Percentiles rank a stretch among this genome's conserved stretches.
phyloP scores from a whole-genome alignment of 2,113 vertebrate genomes.

The Perognathus longimembris region DNA sequence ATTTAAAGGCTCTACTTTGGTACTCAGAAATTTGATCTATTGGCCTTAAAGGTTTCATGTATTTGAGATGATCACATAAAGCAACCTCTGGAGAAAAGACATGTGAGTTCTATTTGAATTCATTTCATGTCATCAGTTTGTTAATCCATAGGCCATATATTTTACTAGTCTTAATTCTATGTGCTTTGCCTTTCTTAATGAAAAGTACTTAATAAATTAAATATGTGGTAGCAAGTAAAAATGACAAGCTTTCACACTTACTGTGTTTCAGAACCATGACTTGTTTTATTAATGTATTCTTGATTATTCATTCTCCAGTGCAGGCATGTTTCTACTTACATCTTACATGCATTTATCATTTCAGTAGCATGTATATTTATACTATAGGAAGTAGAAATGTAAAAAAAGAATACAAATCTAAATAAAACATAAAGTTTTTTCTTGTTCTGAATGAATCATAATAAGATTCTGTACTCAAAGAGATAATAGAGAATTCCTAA shows the following conservation, averaged over 20 bases:
- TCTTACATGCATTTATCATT: neutral
- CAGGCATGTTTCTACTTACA: neutral
- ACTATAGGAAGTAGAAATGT: neutral
- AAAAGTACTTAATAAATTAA: slow-evolving; percentile 55
- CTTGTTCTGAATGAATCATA: neutral
- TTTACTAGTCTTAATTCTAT: slow-evolving; percentile 29
- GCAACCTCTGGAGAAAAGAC: neutral
- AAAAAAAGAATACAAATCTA: slow-evolving; percentile 24
- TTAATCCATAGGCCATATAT: neutral
- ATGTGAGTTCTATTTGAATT: neutral
- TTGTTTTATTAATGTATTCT: neutral
- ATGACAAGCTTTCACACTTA: neutral
- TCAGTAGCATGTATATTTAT: neutral
- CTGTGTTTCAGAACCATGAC: neutral
- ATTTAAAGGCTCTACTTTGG: slow-evolving; percentile 6
- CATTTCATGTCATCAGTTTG: slow-evolving; percentile 24
- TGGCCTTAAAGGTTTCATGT: neutral
- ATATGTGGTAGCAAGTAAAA: neutral
- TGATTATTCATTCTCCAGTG: neutral
- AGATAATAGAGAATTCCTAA: neutral
- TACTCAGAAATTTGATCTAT: neutral
- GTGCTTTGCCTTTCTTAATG: neutral
- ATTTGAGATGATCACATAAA: neutral
- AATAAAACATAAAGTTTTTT: slow-evolving; percentile 54
- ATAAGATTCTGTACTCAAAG: neutral